Percentiles rank a stretch among this genome's conserved stretches.
Conservation (phyloP, 2,113 vertebrate genomes). For the Sitta europaea region DNA sequence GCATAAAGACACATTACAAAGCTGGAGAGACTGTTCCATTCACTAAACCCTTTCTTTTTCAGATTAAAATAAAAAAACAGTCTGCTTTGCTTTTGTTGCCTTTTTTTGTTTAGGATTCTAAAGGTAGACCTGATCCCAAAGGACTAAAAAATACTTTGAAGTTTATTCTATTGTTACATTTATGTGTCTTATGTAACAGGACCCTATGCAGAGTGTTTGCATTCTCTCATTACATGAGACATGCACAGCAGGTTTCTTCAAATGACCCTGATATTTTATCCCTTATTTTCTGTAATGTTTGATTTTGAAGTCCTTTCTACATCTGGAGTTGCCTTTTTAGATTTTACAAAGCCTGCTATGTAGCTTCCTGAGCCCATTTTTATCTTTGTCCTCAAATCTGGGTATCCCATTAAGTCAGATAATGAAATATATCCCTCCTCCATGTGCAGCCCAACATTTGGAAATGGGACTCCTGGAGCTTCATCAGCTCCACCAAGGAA, state of each 20-base stretch:
- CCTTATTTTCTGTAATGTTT: background rate
- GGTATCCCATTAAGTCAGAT: accelerated
- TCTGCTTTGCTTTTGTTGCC: background rate
- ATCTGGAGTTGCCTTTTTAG: background rate
- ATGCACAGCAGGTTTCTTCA: background rate
- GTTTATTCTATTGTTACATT: background rate
- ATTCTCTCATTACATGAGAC: background rate
- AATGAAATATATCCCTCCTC: background rate
- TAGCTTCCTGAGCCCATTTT: background rate
- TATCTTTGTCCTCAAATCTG: background rate
- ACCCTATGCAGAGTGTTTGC: background rate
- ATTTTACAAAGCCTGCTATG: background rate
- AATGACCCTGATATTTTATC: background rate
- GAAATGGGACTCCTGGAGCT: background rate
- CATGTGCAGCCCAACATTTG: accelerated
- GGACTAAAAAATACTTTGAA: background rate
- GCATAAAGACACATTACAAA: background rate
- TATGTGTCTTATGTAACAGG: background rate
- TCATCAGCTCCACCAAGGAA: background rate
- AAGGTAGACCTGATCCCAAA: background rate
- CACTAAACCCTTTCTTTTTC: background rate
- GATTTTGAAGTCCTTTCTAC: background rate
- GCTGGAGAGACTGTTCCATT: background rate
- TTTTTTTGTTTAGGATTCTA: background rate
- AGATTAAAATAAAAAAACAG: background rate